Base-by-base conservation (phyloP, 2,113 vertebrate species). In the Polyodon spathula region DNA sequence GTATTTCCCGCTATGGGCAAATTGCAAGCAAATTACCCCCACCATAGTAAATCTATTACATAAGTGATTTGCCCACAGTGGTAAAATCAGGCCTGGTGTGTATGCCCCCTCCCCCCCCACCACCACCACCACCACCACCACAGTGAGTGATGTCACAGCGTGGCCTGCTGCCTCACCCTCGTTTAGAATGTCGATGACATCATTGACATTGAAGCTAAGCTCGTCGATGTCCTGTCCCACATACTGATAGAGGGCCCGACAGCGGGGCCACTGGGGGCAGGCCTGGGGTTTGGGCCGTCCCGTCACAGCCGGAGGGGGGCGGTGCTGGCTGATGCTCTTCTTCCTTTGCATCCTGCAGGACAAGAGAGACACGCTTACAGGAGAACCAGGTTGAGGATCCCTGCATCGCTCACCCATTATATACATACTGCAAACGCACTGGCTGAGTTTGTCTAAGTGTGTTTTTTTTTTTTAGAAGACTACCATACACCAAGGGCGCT, bases 161-260 rank as follows among this genome's bases (percentile, higher is more conserved):
- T 14, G 11, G 3, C n/a, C n/a, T n/a, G n/a, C n/a, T n/a, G n/a
- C n/a, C 81, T n/a, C 65, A 97, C 95, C 95, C 85, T 97, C 90
- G 69, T 83, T 71, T 60, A 97, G 37, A 17, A 98, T 84, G 40
- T 97, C 93, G 0, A 98, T 89, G 54, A 91, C 65, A 0, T 97
- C 95, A 0, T 90, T 90, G 51, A 75, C 84, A 0, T 92, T 90
- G 65, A 98, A 98, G 81, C 89, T 95, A 77, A 98, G 86, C 75
- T 98, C 95, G 0, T 98, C 95, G 8, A 91, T 88, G 8, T 98
- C 95, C 69, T 97, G 94, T 8, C 94, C 93, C 0, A 81, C 0
- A 37, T 98, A 97, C 70, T 95, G 93, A 64, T 97, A 97, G 4
- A 97, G 59, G 0, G 95, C 94, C 52, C 69, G 85, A 66, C 94